Conservation (phyloP, 23 tunicate species). For the Styela clava region DNA sequence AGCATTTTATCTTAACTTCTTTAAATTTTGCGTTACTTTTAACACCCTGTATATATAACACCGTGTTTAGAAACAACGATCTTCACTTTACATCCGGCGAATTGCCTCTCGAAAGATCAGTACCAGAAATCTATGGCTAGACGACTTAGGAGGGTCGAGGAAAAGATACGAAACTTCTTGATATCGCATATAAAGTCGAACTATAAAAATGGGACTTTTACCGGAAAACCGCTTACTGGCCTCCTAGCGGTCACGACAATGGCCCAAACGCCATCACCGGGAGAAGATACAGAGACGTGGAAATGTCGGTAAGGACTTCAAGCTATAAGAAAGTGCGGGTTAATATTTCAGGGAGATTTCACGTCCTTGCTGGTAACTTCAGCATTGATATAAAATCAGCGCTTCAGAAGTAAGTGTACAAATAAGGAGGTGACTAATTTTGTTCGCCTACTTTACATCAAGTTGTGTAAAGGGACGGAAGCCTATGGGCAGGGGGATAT, state of each 20-base stretch:
- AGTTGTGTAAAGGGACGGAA: too few relatives aligned
- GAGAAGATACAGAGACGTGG: not conserved
- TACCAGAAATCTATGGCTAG: not conserved
- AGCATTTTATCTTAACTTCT: too few relatives aligned
- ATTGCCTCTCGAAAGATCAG: not conserved
- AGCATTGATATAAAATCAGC: too few relatives aligned
- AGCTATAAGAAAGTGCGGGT: too few relatives aligned
- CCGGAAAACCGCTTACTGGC: not conserved
- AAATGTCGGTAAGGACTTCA: not conserved
- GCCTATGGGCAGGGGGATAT: too few relatives aligned
- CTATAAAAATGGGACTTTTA: not conserved
- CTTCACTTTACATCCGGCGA: not conserved
- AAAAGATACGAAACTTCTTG: not conserved
- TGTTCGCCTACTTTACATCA: too few relatives aligned
- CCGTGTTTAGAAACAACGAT: not conserved
- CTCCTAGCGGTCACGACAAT: not conserved
- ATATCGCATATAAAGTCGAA: not conserved
- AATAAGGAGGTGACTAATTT: too few relatives aligned
- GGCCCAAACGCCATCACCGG: not conserved
- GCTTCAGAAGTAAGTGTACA: too few relatives aligned
- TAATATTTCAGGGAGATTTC: too few relatives aligned
- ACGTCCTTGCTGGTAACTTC: too few relatives aligned
- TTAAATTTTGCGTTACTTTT: too few relatives aligned
- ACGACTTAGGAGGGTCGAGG: not conserved
- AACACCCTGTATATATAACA: too few relatives aligned